Evolutionary conservation across 2,888 invertebrate genomes (phyloP), one percentile per base, ranked within the genome.

Genomic region (Plagiodera versicolora): DNA sequence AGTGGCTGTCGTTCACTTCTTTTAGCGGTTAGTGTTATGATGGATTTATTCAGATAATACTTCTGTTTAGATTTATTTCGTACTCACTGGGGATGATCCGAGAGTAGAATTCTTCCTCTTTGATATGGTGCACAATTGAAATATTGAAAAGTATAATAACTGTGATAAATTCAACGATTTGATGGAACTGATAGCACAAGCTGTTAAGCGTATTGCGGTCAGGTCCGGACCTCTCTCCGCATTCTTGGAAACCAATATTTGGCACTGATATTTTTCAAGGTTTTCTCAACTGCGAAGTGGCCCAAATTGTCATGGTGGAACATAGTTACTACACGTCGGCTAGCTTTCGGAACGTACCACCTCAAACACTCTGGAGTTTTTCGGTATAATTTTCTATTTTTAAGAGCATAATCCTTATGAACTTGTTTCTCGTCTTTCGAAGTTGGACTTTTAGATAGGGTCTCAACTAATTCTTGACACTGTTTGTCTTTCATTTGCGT

Each of bases 221-320:
- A 39, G 39, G 6, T 39, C 39, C 39, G 39, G 39, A 39, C 39
- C 10, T 11, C 8, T 32, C 8, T 59, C 39, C 66, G 46, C 70
- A 73, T 73, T 8, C 51, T 19, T 8, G 68, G 60, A 66, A 74
- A 74, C 70, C 72, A 73, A 56, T 68, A 14, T 66, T 71, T 48
- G 71, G 72, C 0, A 64, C 69, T 56, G 66, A 77, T 5, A 69
- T 52, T 44, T 39, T 66, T 63, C 9, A 70, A 11, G 0, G 71
- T 72, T 53, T 71, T 70, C 19, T 71, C 70, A 0, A 64, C 58
- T 4, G 61, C 63, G 16, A 72, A 66, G 65, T 77, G 76, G 1
- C 75, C 76, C 0, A 70, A 28, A 20, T 72, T 72, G 52, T 77
- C 74, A 55, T 75, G 74, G 56, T 72, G 66, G n/a, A 68, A 64